phyloP scores from a whole-genome alignment of 2,113 vertebrate genomes.

The Orcinus orca region DNA sequence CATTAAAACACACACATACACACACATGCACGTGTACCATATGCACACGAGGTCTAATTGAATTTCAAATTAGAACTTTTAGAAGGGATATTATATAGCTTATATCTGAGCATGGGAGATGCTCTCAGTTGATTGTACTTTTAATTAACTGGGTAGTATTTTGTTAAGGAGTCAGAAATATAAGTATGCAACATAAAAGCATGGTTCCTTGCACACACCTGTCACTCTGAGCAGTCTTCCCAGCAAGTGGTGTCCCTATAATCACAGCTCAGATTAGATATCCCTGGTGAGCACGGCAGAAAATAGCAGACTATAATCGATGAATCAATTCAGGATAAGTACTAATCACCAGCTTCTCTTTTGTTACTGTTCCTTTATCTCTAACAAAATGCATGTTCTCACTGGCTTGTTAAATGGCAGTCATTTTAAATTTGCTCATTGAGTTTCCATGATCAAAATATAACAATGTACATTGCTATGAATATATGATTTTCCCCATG shows the following conservation, averaged over 20 bases:
- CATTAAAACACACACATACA: neutral
- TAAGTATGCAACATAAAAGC: neutral
- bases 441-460: conserved; percentile 4
- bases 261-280: conserved; percentile 1
- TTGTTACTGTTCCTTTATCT: neutral
- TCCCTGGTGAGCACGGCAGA: neutral
- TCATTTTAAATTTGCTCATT: neutral
- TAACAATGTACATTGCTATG: neutral
- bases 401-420: neutral
- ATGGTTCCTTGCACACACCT: neutral
- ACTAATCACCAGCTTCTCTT: neutral
- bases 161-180: neutral
- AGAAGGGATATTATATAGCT: neutral
- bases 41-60: neutral
- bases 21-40: no score
- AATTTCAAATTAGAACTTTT: conserved; percentile 22
- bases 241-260: neutral
- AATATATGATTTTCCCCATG: neutral
- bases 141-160: neutral
- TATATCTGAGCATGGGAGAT: neutral
- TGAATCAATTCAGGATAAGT: conserved; percentile 35
- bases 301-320: neutral
- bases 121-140: neutral
- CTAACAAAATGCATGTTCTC: conserved; percentile 2
- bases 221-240: neutral